These are phyloP conservation scores for Characodon lateralis DNA, from an alignment of 2,797 vertebrate species.

Conservation along the genomic window DNA sequence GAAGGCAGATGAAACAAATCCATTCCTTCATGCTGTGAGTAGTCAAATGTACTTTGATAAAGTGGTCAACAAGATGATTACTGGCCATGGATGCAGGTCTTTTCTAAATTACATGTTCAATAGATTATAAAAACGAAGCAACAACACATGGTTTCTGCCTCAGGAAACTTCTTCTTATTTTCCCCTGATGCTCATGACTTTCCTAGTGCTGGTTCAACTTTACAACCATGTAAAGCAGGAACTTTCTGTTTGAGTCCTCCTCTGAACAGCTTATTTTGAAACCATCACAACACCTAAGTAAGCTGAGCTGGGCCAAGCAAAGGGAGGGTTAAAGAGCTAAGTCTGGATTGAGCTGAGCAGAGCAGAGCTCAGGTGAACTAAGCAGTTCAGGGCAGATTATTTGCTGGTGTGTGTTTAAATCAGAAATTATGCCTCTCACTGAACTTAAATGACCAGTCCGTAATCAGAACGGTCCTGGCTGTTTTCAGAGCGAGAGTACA, in stretches of 20 bases:
- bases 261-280: conserved; percentile 8
- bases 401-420: conserved; percentile 50
- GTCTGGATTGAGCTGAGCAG: conserved; percentile 39
- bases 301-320: conserved; percentile 23
- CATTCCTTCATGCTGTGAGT: conserved; percentile 14
- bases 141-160: conserved; percentile 39
- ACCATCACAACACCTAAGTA: conserved; percentile 26
- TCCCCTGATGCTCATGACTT: conserved; percentile 30
- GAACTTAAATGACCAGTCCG: conserved; percentile 61
- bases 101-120: neutral
- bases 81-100: neutral
- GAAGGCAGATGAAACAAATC: conserved; percentile 28
- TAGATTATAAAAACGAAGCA: conserved; percentile 16
- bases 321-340: conserved; percentile 6
- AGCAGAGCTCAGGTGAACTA: conserved; percentile 31
- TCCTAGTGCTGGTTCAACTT: neutral
- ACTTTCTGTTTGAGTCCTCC: neutral
- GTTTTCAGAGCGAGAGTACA: conserved; percentile 48
- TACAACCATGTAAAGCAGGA: neutral
- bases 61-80: conserved; percentile 6
- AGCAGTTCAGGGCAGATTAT: conserved; percentile 40
- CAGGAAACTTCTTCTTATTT: conserved; percentile 49
- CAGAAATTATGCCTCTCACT: conserved; percentile 62
- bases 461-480: conserved; percentile 57
- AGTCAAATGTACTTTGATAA: conserved; percentile 18